These are phyloP conservation scores for Gadopsis bispinosus DNA, from an alignment of 2,797 vertebrate genomes.

Conservation along the genomic window DNA sequence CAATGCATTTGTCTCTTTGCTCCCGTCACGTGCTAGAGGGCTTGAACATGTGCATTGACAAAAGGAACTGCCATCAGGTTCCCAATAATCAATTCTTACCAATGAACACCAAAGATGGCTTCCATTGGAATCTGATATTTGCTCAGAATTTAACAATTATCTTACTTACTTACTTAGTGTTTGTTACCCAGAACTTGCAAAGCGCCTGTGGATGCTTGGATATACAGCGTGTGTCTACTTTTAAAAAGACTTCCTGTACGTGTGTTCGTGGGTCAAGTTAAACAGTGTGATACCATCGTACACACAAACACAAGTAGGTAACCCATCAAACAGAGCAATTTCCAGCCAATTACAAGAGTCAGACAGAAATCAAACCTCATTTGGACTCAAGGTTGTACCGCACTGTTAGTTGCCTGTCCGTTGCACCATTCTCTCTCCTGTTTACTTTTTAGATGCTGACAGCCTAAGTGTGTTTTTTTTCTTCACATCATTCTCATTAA, in stretches of 20 bases:
- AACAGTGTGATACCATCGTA: background rate
- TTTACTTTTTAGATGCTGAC: slow-evolving; percentile 24
- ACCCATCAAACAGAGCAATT: slow-evolving; percentile 44
- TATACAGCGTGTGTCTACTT: background rate
- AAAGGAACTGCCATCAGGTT: background rate
- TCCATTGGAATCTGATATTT: background rate
- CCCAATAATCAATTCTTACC: no score
- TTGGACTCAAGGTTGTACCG: slow-evolving; percentile 24
- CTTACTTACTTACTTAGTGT: no score
- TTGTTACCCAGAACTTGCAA: background rate
- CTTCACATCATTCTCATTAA: slow-evolving; percentile 53
- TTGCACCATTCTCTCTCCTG: background rate
- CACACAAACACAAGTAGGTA: background rate
- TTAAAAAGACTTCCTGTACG: background rate
- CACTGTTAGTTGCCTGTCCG: slow-evolving; percentile 15
- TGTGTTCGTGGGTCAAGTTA: background rate
- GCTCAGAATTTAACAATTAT: background rate
- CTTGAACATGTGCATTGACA: background rate
- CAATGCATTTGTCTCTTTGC: slow-evolving; percentile 21
- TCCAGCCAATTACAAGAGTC: slow-evolving; percentile 42
- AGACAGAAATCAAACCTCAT: slow-evolving; percentile 51
- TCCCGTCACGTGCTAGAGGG: background rate
- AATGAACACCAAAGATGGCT: background rate
- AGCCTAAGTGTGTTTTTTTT: slow-evolving; percentile 6
- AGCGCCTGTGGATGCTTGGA: background rate